Base-by-base conservation (phyloP, 1,140 invertebrate genomes). In the Conus ventricosus region DNA sequence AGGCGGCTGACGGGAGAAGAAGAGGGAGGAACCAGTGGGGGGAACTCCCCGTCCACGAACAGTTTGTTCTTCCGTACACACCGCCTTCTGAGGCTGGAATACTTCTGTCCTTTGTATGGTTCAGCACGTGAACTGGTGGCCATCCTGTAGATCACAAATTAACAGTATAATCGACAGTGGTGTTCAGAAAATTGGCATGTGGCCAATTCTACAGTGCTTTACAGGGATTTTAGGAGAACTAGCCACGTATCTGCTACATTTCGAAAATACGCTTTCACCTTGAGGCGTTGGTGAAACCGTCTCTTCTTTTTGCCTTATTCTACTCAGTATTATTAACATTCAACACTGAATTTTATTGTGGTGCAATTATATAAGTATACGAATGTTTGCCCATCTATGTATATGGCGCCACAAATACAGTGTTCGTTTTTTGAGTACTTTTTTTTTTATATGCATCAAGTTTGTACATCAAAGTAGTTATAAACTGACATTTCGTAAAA, bases 31-130 rank as follows among this genome's bases (percentile, higher is more conserved):
- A 86, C 96, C 95, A 86, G 91, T 91, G 96, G 94, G n/a, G 96
- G 95, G 91, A 96, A 96, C 53, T 95, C 92, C 7, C 94, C 93
- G 91, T 96, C 96, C 71, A 95, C 94, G 90, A 96, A 96, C 11
- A 96, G 92, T 27, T 92, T 91, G 57, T 94, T 94, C 7, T 90
- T 90, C 25, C 93, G 92, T 25, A 93, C 91, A 87, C 94, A 94
- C 82, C 94, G 90, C 54, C 92, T 91, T 63, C 93, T 93, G 11
- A 96, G 89, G 57, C 92, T 93, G 78, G 90, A 87, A 89, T 94
- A 96, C 23, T 92, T 90, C 87, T 96, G 95, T 27, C 93, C 93
- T 89, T 95, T 95, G 89, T 93, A 95, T 10, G 93, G 91, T 78
- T 91, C 85, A 6, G 91, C 89, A 13, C 89, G 87, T 57, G 84